Evolutionary conservation across 2,888 invertebrate species (phyloP), one percentile per base, ranked within the genome.

Genomic region (Tethea ocularis): DNA sequence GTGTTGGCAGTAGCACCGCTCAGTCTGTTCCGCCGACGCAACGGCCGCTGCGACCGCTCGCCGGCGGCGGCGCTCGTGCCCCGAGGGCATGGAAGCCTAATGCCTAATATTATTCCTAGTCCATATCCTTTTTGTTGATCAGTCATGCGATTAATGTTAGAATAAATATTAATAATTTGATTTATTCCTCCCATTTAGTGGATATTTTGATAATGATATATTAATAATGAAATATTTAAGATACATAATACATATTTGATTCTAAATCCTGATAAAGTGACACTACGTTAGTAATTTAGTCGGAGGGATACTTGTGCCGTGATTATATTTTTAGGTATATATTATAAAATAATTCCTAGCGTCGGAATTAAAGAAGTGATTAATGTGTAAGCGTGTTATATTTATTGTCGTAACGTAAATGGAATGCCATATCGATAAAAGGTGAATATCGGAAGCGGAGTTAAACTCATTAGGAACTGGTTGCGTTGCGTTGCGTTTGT

Each of bases 201-300:
- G 93, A 93, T 93, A 93, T 93, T 93, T 93, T 93, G 93, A 93
- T 93, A 93, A 93, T 93, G 93, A 93, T 93, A 93, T 93, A 93
- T 93, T 91, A 93, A 91, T 93, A 93, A 90, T 91, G 91, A 93
- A 93, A 92, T 92, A 93, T 92, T 93, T 93, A 93, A 93, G 93
- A 92, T 91, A 91, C 93, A 93, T 93, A 91, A 93, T 93, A 93
- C 93, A 93, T 93, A 93, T 92, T 93, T 92, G 93, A 93, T 93
- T 93, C 92, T 93, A 93, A 93, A 93, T 93, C 93, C 93, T 92
- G 93, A 92, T 92, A 93, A 93, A 91, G 91, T 91, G 91, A 92
- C 92, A 93, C 92, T 92, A 93, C 87, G 87, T 93, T 91, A 91
- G 93, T 92, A 91, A 90, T 90, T 91, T 93, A 93, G 92, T 93